Conservation (phyloP, 2,113 vertebrate species). For the Hirundichthys speculiger region DNA sequence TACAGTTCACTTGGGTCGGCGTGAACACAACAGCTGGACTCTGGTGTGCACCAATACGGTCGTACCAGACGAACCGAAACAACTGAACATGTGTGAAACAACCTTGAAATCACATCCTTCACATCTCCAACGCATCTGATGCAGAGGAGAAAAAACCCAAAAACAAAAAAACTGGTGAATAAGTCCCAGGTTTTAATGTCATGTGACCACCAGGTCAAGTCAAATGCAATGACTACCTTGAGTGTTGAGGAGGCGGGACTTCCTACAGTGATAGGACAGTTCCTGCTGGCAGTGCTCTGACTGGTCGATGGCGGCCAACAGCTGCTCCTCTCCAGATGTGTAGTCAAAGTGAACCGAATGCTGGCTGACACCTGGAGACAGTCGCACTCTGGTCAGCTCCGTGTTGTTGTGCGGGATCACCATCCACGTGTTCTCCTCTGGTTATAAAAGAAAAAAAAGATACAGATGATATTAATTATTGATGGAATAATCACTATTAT, state of each 20-base stretch:
- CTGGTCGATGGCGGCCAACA: conserved; percentile 84
- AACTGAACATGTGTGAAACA: no score
- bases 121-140: no score
- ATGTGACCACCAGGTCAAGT: neutral
- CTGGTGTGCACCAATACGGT: no score
- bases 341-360: conserved; percentile 87
- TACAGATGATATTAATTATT: neutral
- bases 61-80: no score
- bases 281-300: conserved; percentile 93
- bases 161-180: no score
- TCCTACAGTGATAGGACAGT: conserved; percentile 92
- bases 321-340: conserved; percentile 84
- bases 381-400: conserved; percentile 86
- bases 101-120: no score
- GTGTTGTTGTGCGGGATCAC: conserved; percentile 92
- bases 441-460: neutral
- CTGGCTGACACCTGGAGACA: conserved; percentile 76
- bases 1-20: no score
- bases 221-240: conserved; percentile 74
- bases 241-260: conserved; percentile 89
- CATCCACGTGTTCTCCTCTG: conserved; percentile 88
- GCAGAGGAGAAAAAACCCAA: no score
- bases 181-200: no score
- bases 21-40: no score
- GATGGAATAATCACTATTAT: neutral